These are phyloP conservation scores for Philonicus albiceps DNA, from an alignment of 2,888 invertebrate genomes.

Conservation along the genomic window DNA sequence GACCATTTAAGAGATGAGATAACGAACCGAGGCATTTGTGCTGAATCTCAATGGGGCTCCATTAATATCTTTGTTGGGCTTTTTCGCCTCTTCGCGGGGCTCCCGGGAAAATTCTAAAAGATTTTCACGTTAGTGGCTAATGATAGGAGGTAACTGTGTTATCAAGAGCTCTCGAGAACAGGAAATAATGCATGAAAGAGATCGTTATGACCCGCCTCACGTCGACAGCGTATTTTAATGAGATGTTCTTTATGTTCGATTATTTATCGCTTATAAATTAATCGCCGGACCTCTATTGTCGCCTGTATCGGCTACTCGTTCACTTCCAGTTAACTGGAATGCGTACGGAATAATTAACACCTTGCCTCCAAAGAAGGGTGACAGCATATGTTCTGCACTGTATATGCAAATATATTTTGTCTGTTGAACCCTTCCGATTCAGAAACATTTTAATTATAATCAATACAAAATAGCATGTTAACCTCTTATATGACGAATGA, in stretches of 20 bases:
- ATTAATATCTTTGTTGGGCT: constrained; percentile 13
- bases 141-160: not conserved
- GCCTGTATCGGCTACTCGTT: not conserved
- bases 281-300: not conserved
- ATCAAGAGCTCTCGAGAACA: constrained; percentile 18
- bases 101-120: not conserved
- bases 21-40: constrained; percentile 33
- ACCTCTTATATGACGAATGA: not conserved
- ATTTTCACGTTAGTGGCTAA: constrained; percentile 19
- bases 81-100: not conserved
- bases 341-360: not conserved
- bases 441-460: not conserved
- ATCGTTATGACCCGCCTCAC: not conserved
- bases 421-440: not conserved
- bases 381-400: not conserved
- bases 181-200: constrained; percentile 12
- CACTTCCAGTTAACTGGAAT: not conserved
- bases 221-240: not conserved
- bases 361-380: not conserved
- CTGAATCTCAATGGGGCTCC: constrained; percentile 35
- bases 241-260: constrained; percentile 16
- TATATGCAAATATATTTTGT: not conserved
- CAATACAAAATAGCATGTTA: not conserved
- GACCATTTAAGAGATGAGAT: constrained; percentile 21
- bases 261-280: not conserved